A percentile compares a stretch with the other conserved stretches of the same genome.
Evolutionary conservation across 2,888 invertebrate species (phyloP).

Genomic region (Eutolmus rufibarbis): DNA sequence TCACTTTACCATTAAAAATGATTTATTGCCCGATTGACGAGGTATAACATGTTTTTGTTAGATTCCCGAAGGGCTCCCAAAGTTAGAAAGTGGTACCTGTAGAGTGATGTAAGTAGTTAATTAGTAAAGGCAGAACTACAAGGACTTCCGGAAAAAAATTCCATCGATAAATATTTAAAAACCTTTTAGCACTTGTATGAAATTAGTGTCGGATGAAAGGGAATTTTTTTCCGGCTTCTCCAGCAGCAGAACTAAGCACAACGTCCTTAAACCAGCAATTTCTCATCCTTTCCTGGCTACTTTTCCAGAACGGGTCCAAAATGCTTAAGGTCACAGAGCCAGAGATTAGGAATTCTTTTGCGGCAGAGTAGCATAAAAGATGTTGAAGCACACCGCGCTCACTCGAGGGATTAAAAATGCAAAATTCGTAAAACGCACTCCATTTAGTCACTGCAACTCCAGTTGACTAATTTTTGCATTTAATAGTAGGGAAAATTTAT

Average conservation of each 20-base stretch:
- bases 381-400: background rate
- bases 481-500: background rate
- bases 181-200: background rate
- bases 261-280: background rate
- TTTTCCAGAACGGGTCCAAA: background rate
- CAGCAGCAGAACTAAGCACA: background rate
- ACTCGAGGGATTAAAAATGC: slow-evolving; percentile 3
- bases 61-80: background rate
- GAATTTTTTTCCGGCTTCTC: slow-evolving; percentile 1
- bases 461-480: background rate
- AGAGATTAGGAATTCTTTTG: background rate
- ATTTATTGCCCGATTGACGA: background rate
- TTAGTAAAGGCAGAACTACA: background rate
- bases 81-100: background rate
- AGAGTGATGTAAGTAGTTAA: background rate
- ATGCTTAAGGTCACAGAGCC: background rate
- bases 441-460: background rate
- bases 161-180: background rate
- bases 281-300: background rate
- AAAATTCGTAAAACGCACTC: background rate
- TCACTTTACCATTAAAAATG: background rate
- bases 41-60: background rate
- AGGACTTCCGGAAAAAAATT: background rate
- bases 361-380: background rate
- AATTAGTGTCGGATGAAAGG: background rate